Conservation (phyloP, 2,113 vertebrate genomes). For the Microcebus tavaratra region DNA sequence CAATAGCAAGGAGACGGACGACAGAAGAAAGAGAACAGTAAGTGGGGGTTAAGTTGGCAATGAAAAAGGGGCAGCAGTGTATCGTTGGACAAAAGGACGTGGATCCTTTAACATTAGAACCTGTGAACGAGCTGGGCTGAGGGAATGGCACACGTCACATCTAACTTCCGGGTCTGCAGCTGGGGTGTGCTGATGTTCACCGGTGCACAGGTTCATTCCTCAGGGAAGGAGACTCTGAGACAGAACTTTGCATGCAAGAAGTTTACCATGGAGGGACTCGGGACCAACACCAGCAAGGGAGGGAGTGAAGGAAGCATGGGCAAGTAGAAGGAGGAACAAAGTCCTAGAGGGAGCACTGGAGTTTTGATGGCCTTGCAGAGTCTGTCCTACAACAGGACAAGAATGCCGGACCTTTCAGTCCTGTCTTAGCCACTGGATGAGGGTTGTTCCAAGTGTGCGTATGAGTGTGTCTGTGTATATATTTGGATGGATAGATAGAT, state of each 20-base stretch:
- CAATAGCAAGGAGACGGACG: fast-evolving
- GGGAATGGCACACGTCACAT: too few relatives aligned
- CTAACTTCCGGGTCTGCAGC: neutral
- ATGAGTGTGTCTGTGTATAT: neutral
- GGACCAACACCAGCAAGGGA: neutral
- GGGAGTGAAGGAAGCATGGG: fast-evolving
- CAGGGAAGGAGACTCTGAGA: neutral
- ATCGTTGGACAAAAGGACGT: neutral
- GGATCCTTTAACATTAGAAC: neutral
- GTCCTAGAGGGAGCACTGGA: neutral
- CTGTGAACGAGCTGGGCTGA: neutral
- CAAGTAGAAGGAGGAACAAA: neutral
- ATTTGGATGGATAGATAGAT: neutral
- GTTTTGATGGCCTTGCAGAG: too few relatives aligned
- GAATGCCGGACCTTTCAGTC: too few relatives aligned
- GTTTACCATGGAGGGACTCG: neutral
- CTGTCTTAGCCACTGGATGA: too few relatives aligned
- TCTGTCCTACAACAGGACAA: too few relatives aligned
- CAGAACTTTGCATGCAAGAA: neutral
- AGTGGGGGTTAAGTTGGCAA: neutral
- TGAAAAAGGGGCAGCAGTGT: neutral
- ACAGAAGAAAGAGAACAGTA: neutral
- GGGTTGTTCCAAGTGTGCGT: neutral
- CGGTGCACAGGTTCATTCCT: neutral
- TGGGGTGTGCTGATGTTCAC: fast-evolving